Conservation (phyloP, 2,113 vertebrate genomes). For the Aldabrachelys gigantea region DNA sequence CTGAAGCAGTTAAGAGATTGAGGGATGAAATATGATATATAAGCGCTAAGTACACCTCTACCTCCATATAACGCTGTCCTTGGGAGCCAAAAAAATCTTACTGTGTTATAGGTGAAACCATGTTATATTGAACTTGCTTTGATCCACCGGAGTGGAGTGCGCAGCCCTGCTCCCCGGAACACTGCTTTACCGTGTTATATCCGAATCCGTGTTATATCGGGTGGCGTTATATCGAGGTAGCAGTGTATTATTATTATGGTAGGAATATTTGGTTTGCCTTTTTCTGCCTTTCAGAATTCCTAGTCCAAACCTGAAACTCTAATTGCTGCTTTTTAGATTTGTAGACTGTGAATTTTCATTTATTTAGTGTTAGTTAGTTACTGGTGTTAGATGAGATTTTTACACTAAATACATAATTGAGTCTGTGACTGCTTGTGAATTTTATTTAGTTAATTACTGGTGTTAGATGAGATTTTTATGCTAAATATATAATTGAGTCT, state of each 20-base stretch:
- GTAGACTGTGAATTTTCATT: background rate
- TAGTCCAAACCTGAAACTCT: fast-evolving
- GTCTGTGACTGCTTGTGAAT: background rate
- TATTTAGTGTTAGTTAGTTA: background rate
- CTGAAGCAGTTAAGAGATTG: background rate
- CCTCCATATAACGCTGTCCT: too few species aligned
- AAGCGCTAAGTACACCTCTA: background rate
- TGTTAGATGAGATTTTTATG: background rate
- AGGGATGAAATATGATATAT: background rate
- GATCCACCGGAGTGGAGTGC: too few species aligned
- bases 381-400: background rate
- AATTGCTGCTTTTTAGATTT: background rate
- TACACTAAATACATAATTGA: background rate
- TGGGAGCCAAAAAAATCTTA: too few species aligned
- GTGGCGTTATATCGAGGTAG: too few species aligned
- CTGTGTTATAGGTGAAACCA: too few species aligned
- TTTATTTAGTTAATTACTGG: background rate
- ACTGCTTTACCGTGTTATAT: too few species aligned
- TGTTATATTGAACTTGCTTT: too few species aligned
- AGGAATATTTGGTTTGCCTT: background rate
- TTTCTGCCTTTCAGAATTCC: background rate
- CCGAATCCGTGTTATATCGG: too few species aligned
- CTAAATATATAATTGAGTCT: background rate
- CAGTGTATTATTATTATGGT: background rate
- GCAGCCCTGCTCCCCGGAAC: too few species aligned